A percentile compares a stretch with the other conserved stretches of the same genome.
phyloP scores from a whole-genome alignment of 37 sponge, comb jelly and placozoan species.

The Haliclona indistincta region DNA sequence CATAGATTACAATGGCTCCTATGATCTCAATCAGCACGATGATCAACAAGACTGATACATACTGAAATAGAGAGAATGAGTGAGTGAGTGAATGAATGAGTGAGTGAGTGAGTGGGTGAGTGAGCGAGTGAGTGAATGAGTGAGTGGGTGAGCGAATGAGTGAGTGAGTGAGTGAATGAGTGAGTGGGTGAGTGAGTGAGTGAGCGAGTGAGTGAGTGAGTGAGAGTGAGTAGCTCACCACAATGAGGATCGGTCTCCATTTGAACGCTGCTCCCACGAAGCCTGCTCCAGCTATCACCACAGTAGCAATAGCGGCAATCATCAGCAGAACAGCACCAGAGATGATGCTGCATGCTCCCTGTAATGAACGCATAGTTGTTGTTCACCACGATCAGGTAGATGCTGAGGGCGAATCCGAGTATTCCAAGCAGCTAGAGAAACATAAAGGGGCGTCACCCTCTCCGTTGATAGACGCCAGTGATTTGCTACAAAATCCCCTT shows the following conservation, averaged over 20 bases:
- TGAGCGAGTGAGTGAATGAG: no score
- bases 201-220: no score
- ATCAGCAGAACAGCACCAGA: conserved; percentile 38
- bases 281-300: conserved; percentile 28
- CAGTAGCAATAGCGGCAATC: conserved; percentile 24
- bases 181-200: no score
- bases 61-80: conserved; percentile 33
- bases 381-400: conserved; percentile 36
- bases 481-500: no score
- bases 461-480: no score
- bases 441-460: background rate
- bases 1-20: conserved; percentile 54
- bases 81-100: no score
- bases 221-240: no score
- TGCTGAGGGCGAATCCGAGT: conserved; percentile 30
- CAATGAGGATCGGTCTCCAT: conserved; percentile 42
- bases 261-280: conserved; percentile 30
- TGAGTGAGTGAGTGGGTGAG: no score
- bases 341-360: conserved; percentile 7
- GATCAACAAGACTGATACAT: conserved; percentile 33
- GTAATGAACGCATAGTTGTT: conserved; percentile 24
- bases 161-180: no score
- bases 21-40: conserved; percentile 59
- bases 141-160: no score
- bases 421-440: conserved; percentile 47